These are phyloP conservation scores for Hydraecia micacea DNA, from an alignment of 2,888 invertebrate genomes.

Conservation along the genomic window DNA sequence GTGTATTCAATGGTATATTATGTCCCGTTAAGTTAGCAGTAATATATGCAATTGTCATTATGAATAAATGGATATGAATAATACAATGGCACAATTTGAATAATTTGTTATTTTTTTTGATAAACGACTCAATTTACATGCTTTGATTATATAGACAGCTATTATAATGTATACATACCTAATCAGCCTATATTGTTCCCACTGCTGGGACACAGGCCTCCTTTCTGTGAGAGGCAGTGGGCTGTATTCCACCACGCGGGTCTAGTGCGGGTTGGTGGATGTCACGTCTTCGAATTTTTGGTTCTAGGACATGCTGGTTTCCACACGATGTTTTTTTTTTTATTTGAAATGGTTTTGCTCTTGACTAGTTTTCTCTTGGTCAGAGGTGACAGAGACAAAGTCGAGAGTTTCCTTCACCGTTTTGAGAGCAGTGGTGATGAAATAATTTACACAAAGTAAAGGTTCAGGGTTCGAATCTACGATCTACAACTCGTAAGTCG, in stretches of 20 bases:
- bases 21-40: slow-evolving; percentile 61
- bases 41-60: slow-evolving; percentile 62
- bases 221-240: neutral
- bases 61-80: slow-evolving; percentile 54
- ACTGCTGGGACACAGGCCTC: neutral
- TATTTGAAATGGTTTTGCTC: too few species aligned
- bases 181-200: neutral
- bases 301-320: neutral
- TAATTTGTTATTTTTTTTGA: slow-evolving; percentile 46
- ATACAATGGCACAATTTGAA: slow-evolving; percentile 56
- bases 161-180: slow-evolving; percentile 8
- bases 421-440: neutral
- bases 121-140: slow-evolving; percentile 34
- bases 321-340: neutral
- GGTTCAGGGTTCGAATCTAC: neutral
- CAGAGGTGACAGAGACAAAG: too few species aligned
- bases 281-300: neutral
- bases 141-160: slow-evolving; percentile 13
- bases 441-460: neutral
- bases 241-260: neutral
- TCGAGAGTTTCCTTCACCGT: neutral
- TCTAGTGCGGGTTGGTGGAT: neutral
- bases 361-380: too few species aligned
- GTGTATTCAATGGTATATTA: slow-evolving; percentile 49
- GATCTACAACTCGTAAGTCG: neutral